Conservation (phyloP, 2,888 invertebrate species). For the Hydriomena furcata region DNA sequence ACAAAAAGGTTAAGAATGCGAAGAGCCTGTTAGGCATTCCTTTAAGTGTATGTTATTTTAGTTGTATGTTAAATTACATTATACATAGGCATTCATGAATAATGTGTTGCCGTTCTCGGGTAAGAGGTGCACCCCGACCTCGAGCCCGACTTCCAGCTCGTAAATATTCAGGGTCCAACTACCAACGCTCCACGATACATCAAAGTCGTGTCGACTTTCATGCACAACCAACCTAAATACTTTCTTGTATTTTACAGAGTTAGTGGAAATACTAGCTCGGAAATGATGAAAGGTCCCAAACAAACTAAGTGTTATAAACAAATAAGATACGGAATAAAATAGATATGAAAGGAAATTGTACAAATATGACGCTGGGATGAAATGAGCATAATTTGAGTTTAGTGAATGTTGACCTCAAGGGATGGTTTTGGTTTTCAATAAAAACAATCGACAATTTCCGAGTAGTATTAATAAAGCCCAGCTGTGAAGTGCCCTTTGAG, state of each 20-base stretch:
- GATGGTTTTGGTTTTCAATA: constrained; percentile 19
- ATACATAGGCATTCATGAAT: constrained; percentile 53
- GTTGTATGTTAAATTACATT: constrained; percentile 45
- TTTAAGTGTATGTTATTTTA: constrained; percentile 46
- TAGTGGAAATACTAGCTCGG: constrained; percentile 43
- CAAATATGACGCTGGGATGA: constrained; percentile 56
- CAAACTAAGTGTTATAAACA: constrained; percentile 11
- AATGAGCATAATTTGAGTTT: constrained; percentile 40
- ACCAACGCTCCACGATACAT: constrained; percentile 64
- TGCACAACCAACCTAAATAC: constrained; percentile 48
- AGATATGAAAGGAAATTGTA: constrained; percentile 44
- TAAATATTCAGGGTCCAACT: constrained; percentile 74
- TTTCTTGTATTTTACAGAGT: constrained; percentile 46
- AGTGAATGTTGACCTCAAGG: constrained; percentile 12
- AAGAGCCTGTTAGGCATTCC: constrained; percentile 18
- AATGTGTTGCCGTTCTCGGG: constrained; percentile 55
- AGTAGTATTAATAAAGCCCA: constrained; percentile 8
- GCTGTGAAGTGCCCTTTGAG: constrained; percentile 17
- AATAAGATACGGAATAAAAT: constrained; percentile 33
- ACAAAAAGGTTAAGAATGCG: constrained; percentile 21
- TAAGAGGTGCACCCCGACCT: constrained; percentile 42
- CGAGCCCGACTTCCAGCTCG: constrained; percentile 52
- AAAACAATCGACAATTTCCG: constrained; percentile 21
- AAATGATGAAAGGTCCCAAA: constrained; percentile 25
- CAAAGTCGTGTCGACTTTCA: constrained; percentile 65